Percentiles rank a stretch among this genome's conserved stretches.
Conservation (phyloP, 2,113 vertebrate genomes). For the Macrotus californicus region DNA sequence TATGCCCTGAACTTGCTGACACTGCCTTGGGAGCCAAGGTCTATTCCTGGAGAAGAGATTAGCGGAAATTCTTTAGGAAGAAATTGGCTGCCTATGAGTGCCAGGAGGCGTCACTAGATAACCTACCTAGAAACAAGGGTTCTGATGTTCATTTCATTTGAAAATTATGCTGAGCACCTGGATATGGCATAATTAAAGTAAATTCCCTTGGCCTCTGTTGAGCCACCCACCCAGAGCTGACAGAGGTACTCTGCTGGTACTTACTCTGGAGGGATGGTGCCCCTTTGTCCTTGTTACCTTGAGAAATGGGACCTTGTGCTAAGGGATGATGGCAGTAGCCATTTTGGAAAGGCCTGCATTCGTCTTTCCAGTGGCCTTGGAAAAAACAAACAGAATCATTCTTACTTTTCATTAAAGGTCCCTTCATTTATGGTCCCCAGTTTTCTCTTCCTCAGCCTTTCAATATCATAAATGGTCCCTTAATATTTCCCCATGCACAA, state of each 20-base stretch:
- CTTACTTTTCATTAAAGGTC: not conserved
- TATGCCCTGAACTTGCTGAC: constrained; percentile 42
- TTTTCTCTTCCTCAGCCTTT: not conserved
- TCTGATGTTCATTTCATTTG: not conserved
- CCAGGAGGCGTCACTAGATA: constrained; percentile 25
- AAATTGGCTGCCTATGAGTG: constrained; percentile 45
- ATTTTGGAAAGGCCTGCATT: not conserved
- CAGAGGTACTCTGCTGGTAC: not conserved
- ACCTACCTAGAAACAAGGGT: constrained; percentile 9
- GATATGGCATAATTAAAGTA: not conserved
- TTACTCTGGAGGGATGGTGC: not conserved
- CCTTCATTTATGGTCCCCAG: not conserved
- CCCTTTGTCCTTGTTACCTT: not conserved
- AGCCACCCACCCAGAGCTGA: not conserved
- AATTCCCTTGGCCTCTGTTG: not conserved
- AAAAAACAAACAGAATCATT: not conserved
- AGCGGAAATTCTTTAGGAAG: constrained; percentile 54
- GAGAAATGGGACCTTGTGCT: constrained; percentile 1
- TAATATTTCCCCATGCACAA: not conserved
- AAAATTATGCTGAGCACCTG: not conserved
- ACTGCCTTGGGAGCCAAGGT: constrained; percentile 29
- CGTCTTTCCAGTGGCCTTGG: not conserved
- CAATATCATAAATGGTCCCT: not conserved
- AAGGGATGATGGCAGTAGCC: not conserved
- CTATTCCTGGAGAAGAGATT: constrained; percentile 64